These are phyloP conservation scores for Drosophila neotestacea DNA, from an alignment of 2,888 invertebrate genomes.

Conservation along the genomic window DNA sequence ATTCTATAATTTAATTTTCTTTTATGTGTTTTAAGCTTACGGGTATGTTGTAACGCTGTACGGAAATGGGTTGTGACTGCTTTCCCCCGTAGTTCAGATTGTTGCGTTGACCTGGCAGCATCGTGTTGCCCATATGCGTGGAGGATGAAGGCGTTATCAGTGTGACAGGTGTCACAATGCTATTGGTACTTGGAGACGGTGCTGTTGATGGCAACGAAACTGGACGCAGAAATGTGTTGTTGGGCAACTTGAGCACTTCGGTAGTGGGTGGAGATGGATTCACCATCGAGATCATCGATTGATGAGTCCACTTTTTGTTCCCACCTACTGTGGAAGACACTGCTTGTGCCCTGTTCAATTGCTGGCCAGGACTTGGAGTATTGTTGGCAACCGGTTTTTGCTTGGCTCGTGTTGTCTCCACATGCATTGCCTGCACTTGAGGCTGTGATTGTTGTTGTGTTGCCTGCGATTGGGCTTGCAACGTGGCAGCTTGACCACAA, in stretches of 20 bases:
- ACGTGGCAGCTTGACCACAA: conserved; percentile 47
- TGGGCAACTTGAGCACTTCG: conserved; percentile 80
- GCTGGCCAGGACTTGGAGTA: conserved; percentile 21
- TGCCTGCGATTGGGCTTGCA: conserved; percentile 19
- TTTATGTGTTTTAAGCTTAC: conserved; percentile 58
- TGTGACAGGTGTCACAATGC: conserved; percentile 31
- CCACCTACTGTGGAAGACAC: conserved; percentile 5
- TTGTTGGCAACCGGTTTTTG: conserved; percentile 23
- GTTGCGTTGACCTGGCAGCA: conserved; percentile 50
- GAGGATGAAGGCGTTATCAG: conserved; percentile 51
- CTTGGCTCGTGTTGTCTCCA: conserved; percentile 27
- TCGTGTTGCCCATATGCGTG: conserved; percentile 40
- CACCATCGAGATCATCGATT: conserved; percentile 49
- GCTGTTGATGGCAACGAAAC: conserved; percentile 57
- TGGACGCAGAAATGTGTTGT: conserved; percentile 81
- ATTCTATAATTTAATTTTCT: too few relatives aligned
- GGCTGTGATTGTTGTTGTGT: conserved; percentile 13
- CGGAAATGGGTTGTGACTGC: conserved; percentile 60
- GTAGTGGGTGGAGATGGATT: conserved; percentile 54
- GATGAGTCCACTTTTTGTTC: conserved; percentile 65
- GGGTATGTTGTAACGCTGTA: conserved; percentile 82
- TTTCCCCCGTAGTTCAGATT: conserved; percentile 38
- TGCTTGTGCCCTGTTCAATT: conserved; percentile 37
- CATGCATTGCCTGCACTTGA: conserved; percentile 23
- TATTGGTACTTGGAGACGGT: conserved; percentile 34